phyloP scores from a whole-genome alignment of 2,888 invertebrate genomes.

The Strigamia maritima region DNA sequence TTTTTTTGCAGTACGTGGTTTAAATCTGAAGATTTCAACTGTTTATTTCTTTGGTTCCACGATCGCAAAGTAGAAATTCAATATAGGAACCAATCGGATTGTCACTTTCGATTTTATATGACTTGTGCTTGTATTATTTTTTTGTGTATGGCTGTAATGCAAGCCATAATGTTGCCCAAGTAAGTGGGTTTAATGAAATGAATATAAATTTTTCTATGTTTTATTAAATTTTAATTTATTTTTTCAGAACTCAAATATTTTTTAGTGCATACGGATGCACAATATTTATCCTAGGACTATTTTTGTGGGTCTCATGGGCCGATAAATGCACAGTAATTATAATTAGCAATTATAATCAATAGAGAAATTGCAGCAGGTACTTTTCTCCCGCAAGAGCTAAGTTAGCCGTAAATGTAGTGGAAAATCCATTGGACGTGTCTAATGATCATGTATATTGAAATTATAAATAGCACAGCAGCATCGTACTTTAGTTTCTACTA shows the following conservation, averaged over 20 bases:
- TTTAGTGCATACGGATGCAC: slow-evolving; percentile 43
- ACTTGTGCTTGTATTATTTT: slow-evolving; percentile 75
- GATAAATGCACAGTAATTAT: slow-evolving; percentile 57
- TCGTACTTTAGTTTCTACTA: no score
- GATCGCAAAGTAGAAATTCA: slow-evolving; percentile 69
- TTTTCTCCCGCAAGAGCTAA: no score
- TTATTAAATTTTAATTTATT: not conserved
- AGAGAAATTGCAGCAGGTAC: not conserved
- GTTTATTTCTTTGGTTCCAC: slow-evolving; percentile 77
- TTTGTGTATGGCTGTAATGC: slow-evolving; percentile 71
- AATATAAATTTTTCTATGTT: not conserved
- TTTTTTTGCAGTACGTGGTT: slow-evolving; percentile 58
- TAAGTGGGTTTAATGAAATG: slow-evolving; percentile 54
- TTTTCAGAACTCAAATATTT: slow-evolving; percentile 43
- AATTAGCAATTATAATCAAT: not conserved
- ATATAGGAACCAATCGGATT: slow-evolving; percentile 74
- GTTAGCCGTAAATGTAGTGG: no score
- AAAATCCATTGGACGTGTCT: no score
- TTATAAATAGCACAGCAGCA: no score
- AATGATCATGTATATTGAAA: no score
- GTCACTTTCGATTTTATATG: slow-evolving; percentile 80
- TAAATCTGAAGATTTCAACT: slow-evolving; percentile 70
- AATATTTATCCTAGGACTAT: slow-evolving; percentile 52
- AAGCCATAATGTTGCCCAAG: slow-evolving; percentile 74
- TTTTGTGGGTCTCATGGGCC: slow-evolving; percentile 71